These are phyloP conservation scores for Oriolus oriolus DNA, from an alignment of 2,113 vertebrate species.

Conservation along the genomic window DNA sequence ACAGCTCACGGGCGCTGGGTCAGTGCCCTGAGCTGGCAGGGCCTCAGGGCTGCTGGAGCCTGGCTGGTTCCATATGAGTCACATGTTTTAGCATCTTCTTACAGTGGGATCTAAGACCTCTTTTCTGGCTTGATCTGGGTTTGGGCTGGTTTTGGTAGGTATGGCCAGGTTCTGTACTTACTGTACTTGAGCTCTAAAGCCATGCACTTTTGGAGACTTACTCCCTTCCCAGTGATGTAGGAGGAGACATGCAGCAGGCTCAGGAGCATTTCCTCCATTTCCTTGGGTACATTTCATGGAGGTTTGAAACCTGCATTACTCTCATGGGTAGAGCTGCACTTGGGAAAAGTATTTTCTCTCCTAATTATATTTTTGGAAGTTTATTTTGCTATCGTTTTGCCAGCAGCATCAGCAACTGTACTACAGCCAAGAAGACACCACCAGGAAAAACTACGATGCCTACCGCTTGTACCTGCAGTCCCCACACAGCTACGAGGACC, in stretches of 20 bases:
- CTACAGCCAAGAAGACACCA: constrained; percentile 83
- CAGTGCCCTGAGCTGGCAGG: background rate
- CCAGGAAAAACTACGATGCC: constrained; percentile 88
- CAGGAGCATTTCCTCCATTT: background rate
- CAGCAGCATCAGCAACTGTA: constrained; percentile 86
- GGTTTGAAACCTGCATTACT: background rate
- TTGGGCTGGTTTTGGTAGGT: background rate
- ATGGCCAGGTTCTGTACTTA: background rate
- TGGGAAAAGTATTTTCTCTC: background rate
- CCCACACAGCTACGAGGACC: constrained; percentile 90
- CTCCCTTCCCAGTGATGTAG: background rate
- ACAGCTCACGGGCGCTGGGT: background rate
- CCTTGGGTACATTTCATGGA: background rate
- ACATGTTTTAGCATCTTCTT: accelerated
- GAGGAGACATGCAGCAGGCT: background rate
- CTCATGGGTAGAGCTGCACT: background rate
- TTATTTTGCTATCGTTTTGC: constrained; percentile 13
- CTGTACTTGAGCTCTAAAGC: background rate
- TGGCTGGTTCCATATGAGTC: accelerated
- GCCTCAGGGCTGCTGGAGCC: background rate
- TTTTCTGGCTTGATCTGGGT: background rate
- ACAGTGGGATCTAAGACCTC: background rate
- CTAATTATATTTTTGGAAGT: background rate
- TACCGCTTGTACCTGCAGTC: constrained; percentile 92
- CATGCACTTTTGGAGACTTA: background rate